These are phyloP conservation scores for Diarsia rubi DNA, from an alignment of 2,888 invertebrate genomes.

Conservation along the genomic window DNA sequence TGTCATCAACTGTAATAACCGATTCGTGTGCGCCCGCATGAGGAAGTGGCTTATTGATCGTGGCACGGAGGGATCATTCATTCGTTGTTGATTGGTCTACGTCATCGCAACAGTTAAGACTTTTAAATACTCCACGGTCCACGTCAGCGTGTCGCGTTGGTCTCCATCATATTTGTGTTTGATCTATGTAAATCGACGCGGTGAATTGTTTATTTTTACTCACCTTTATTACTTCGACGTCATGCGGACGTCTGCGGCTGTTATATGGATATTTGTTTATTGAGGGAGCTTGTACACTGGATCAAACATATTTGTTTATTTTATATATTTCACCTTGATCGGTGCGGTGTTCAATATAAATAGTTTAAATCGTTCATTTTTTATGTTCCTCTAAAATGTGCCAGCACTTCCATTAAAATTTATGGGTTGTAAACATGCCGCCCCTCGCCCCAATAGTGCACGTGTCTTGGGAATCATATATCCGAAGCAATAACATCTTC, in stretches of 20 bases:
- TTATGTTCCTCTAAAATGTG: conserved; percentile 70
- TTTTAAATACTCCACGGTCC: conserved; percentile 65
- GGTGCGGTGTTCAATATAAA: conserved; percentile 42
- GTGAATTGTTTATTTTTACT: conserved; percentile 70
- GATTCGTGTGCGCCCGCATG: conserved; percentile 86
- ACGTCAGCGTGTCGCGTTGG: conserved; percentile 70
- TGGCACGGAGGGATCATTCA: conserved; percentile 79
- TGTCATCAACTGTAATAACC: conserved; percentile 86
- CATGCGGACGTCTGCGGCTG: conserved; percentile 23
- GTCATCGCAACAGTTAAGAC: conserved; percentile 71
- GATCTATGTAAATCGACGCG: conserved; percentile 64
- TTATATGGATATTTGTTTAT: conserved; percentile 47
- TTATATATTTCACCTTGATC: conserved; percentile 51
- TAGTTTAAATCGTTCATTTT: conserved; percentile 59
- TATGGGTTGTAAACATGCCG: conserved; percentile 71
- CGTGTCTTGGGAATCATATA: conserved; percentile 77
- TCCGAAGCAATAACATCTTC: conserved; percentile 75
- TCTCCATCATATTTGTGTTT: conserved; percentile 72
- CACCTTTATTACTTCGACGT: conserved; percentile 58
- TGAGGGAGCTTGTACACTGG: conserved; percentile 15
- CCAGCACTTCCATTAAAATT: conserved; percentile 76
- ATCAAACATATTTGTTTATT: conserved; percentile 39
- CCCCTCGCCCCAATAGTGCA: conserved; percentile 71
- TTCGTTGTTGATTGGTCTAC: conserved; percentile 75
- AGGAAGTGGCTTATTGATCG: conserved; percentile 88